A percentile compares a stretch with the other conserved stretches of the same genome.
phyloP scores from a whole-genome alignment of 2,113 vertebrate genomes.

The Rhadina sibilatrix region DNA sequence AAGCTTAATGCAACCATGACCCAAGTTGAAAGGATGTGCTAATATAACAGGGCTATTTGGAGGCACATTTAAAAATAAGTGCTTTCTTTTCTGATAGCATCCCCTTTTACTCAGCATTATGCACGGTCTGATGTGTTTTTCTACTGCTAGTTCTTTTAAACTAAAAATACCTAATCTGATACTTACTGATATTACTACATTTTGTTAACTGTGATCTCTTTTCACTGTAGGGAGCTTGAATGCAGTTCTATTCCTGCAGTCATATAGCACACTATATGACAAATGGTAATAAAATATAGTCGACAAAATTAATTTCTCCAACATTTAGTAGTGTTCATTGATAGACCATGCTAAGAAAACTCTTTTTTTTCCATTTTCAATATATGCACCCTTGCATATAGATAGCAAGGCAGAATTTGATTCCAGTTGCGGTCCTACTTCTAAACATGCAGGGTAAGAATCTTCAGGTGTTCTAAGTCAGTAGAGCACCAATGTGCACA shows the following conservation, averaged over 20 bases:
- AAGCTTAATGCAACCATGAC: constrained; percentile 30
- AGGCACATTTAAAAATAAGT: not conserved
- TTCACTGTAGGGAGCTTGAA: not conserved
- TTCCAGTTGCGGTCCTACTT: not conserved
- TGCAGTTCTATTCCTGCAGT: not conserved
- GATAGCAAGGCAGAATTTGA: not conserved
- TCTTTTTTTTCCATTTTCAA: not conserved
- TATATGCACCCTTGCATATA: not conserved
- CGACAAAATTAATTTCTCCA: not conserved
- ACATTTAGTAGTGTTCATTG: not conserved
- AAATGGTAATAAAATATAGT: not conserved
- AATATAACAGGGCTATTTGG: not conserved
- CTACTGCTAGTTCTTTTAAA: not conserved
- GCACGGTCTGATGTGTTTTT: not conserved
- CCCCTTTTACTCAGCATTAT: not conserved
- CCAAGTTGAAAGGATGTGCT: not conserved
- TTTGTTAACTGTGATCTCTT: not conserved
- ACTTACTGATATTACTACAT: not conserved
- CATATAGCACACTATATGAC: not conserved
- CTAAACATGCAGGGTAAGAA: not conserved
- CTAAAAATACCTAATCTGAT: not conserved
- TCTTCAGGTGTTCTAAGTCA: not conserved
- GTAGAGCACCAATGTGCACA: not conserved
- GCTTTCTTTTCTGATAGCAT: not conserved
- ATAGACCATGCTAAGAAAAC: not conserved